Evolutionary conservation across 2,888 invertebrate genomes (phyloP).

Genomic region (Mesopsocus fuscifrons): DNA sequence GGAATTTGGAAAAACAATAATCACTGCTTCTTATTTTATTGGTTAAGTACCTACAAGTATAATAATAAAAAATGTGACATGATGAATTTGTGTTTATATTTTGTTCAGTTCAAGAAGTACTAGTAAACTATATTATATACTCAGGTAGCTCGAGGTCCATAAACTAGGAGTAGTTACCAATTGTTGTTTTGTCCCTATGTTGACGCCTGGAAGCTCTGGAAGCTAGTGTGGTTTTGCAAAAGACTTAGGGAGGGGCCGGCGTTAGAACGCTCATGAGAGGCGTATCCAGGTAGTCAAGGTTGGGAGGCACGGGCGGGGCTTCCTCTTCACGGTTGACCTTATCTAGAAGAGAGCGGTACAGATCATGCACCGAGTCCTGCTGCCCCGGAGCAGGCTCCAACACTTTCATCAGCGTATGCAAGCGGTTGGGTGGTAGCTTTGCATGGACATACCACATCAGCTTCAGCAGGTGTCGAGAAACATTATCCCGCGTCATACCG

Average conservation of each 20-base stretch:
- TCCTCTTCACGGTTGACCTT: constrained; percentile 54
- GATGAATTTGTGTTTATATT: too few relatives aligned
- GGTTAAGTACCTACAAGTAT: too few relatives aligned
- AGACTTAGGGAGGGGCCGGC: constrained; percentile 46
- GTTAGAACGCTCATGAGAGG: constrained; percentile 72
- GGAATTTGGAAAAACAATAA: too few relatives aligned
- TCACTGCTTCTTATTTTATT: too few relatives aligned
- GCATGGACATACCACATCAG: constrained; percentile 79
- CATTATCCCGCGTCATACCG: constrained; percentile 74
- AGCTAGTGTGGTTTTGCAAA: too few relatives aligned
- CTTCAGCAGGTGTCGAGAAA: constrained; percentile 75
- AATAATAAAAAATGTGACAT: too few relatives aligned
- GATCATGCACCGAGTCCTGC: constrained; percentile 62
- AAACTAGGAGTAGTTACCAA: too few relatives aligned
- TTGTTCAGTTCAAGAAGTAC: too few relatives aligned
- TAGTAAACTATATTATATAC: too few relatives aligned
- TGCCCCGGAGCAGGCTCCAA: constrained; percentile 49
- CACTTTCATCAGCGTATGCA: constrained; percentile 64
- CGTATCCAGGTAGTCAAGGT: constrained; percentile 59
- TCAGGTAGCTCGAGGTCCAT: too few relatives aligned
- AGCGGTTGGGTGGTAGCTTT: constrained; percentile 57
- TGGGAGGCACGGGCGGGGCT: constrained; percentile 36
- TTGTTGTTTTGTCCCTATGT: too few relatives aligned
- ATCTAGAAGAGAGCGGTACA: constrained; percentile 58
- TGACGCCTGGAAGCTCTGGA: too few relatives aligned